Percentiles rank a stretch among this genome's conserved stretches.
These are phyloP conservation scores for Stenolophus ochropezus DNA, from an alignment of 2,888 invertebrate genomes.

Conservation along the genomic window DNA sequence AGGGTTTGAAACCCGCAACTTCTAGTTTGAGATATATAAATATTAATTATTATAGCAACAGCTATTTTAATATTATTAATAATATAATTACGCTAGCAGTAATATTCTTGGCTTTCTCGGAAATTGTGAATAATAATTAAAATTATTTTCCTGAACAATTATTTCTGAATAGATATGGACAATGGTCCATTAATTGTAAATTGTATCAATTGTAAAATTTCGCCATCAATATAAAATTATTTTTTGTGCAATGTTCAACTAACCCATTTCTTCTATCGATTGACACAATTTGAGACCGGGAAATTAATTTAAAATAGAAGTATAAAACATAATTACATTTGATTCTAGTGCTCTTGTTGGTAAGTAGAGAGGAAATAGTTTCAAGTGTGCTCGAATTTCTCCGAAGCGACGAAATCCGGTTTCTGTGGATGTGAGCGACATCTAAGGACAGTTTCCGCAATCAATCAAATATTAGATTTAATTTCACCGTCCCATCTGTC, in stretches of 20 bases:
- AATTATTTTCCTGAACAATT: too few relatives aligned
- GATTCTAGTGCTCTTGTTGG: background rate
- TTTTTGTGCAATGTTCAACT: background rate
- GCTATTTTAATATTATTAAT: too few relatives aligned
- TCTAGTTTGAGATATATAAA: too few relatives aligned
- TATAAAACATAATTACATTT: background rate
- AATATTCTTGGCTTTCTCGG: too few relatives aligned
- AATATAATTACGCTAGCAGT: too few relatives aligned
- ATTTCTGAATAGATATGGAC: too few relatives aligned
- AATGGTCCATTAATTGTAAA: background rate
- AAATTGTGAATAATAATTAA: too few relatives aligned
- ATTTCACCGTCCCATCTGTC: constrained; percentile 54
- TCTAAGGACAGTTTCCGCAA: constrained; percentile 42
- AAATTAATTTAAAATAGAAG: background rate
- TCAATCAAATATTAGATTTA: constrained; percentile 58
- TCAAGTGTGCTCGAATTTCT: background rate
- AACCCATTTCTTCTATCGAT: background rate
- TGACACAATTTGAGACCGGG: background rate
- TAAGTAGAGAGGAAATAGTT: constrained; percentile 2
- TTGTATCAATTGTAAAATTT: background rate
- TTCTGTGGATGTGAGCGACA: background rate
- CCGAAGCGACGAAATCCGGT: constrained; percentile 17
- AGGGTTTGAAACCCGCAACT: too few relatives aligned
- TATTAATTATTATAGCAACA: too few relatives aligned
- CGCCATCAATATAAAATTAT: background rate